These are phyloP conservation scores for Stichopus horrens DNA, from an alignment of 53 echinoderm and acorn worm genomes.

Conservation along the genomic window DNA sequence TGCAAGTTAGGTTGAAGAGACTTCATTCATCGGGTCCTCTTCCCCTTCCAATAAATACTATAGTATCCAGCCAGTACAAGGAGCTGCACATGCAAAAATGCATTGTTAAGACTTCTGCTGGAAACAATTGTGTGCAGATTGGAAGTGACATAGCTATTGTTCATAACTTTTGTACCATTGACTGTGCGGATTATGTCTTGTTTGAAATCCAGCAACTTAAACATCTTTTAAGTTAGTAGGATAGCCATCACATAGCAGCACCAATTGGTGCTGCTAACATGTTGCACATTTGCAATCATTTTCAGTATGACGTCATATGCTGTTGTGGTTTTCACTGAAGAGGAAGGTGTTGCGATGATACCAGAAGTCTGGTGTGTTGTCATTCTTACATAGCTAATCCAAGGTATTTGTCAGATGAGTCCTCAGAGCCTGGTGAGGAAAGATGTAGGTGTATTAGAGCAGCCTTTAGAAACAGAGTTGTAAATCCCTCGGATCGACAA, in stretches of 20 bases:
- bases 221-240: no score
- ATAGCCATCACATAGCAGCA: no score
- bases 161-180: not conserved
- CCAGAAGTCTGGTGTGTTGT: constrained; percentile 20
- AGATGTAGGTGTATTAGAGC: no score
- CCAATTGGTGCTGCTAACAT: no score
- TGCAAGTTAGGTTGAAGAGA: not conserved
- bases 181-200: not conserved
- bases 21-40: not conserved
- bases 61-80: not conserved
- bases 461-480: no score
- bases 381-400: no score
- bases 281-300: not conserved
- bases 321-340: not conserved
- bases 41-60: not conserved
- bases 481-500: no score
- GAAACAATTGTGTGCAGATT: constrained; percentile 30
- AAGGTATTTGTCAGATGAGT: no score
- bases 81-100: not conserved
- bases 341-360: not conserved
- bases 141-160: not conserved
- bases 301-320: constrained; percentile 31
- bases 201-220: no score
- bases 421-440: no score
- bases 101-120: not conserved